These are phyloP conservation scores for Aramus guarauna DNA, from an alignment of 2,113 vertebrate species.

Conservation along the genomic window DNA sequence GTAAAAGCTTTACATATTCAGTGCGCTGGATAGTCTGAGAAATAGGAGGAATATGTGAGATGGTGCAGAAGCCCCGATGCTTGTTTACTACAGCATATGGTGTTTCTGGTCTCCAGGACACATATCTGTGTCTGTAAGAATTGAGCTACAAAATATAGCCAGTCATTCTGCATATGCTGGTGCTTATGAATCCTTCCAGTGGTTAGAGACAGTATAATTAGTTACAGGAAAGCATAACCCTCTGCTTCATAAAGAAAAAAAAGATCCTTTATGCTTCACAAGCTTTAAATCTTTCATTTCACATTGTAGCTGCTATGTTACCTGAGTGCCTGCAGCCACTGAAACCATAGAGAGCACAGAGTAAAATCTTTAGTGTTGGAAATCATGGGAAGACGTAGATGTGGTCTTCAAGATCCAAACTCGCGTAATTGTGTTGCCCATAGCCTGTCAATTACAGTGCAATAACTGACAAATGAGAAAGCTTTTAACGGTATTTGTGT, in stretches of 20 bases:
- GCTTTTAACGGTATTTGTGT: conserved; percentile 14
- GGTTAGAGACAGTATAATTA: neutral
- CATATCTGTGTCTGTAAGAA: neutral
- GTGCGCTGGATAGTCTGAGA: neutral
- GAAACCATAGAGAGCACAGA: neutral
- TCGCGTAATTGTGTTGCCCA: neutral
- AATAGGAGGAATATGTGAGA: neutral
- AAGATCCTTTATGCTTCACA: neutral
- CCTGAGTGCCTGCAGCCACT: neutral
- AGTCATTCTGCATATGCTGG: conserved; percentile 7
- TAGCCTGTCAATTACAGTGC: neutral
- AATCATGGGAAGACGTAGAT: neutral
- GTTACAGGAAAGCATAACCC: neutral
- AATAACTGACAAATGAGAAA: neutral
- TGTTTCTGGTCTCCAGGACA: conserved; percentile 25
- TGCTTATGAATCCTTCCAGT: neutral
- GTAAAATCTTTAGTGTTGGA: neutral
- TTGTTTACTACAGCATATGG: neutral
- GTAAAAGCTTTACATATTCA: neutral
- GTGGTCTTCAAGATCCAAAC: neutral
- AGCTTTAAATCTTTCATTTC: neutral
- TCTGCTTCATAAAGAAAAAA: neutral
- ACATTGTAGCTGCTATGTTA: neutral
- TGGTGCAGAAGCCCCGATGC: neutral
- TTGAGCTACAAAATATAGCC: neutral